Evolutionary conservation across 2,797 vertebrate species (phyloP).

Genomic region (Hyperoplus lanceolatus): DNA sequence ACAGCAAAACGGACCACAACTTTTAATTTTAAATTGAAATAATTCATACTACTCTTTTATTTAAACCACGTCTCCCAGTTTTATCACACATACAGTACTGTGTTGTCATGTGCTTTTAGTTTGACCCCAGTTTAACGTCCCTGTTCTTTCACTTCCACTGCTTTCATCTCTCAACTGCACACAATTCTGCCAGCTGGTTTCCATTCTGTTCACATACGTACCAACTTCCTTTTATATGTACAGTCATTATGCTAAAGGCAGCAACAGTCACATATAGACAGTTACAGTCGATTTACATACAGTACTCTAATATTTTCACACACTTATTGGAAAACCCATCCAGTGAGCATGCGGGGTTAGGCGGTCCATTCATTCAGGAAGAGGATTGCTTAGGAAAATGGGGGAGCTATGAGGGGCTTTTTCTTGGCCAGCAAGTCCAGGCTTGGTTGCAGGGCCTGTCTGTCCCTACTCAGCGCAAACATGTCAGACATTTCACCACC

Average conservation of each 20-base stretch:
- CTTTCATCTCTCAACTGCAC: neutral
- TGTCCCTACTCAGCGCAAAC: constrained; percentile 81
- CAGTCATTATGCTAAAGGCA: neutral
- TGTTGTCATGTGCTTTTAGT: constrained; percentile 18
- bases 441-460: constrained; percentile 81
- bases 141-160: constrained; percentile 19
- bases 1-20: neutral
- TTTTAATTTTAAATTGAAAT: neutral
- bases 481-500: constrained; percentile 85
- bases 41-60: neutral
- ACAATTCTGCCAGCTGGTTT: constrained; percentile 16
- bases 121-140: constrained; percentile 19
- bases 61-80: constrained; percentile 1
- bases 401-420: constrained; percentile 77
- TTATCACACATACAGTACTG: constrained; percentile 6
- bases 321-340: constrained; percentile 25
- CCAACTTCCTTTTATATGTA: constrained; percentile 7
- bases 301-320: constrained; percentile 13
- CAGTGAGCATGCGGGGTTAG: constrained; percentile 26
- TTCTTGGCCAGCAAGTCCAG: constrained; percentile 84
- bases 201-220: neutral
- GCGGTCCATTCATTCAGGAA: constrained; percentile 68
- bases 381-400: constrained; percentile 67
- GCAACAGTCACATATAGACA: neutral
- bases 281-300: constrained; percentile 6